Conservation (phyloP, 2,888 invertebrate genomes). For the Anoncus sp. region DNA sequence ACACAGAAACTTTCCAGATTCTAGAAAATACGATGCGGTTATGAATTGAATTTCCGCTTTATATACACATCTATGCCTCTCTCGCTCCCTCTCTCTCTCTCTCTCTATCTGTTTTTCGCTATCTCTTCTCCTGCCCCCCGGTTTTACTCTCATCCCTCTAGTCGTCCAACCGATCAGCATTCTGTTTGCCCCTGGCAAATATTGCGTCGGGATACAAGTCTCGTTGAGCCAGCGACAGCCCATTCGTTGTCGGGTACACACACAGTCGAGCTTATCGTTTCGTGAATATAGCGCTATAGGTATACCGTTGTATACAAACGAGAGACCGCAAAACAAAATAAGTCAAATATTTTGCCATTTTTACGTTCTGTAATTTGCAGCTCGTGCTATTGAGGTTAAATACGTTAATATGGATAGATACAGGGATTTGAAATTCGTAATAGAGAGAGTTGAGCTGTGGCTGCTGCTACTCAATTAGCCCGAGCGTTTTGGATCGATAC, state of each 20-base stretch:
- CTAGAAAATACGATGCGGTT: not conserved
- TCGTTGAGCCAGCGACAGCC: constrained; percentile 35
- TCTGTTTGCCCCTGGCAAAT: constrained; percentile 47
- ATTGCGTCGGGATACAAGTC: constrained; percentile 39
- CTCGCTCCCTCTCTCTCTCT: not conserved
- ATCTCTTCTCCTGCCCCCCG: not conserved
- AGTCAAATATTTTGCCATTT: not conserved
- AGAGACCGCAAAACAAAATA: constrained; percentile 2
- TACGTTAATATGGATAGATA: constrained; percentile 20
- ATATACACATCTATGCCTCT: not conserved
- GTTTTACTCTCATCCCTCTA: constrained; percentile 11
- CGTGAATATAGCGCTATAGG: too few species aligned
- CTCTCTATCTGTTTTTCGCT: not conserved
- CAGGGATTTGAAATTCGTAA: constrained; percentile 33
- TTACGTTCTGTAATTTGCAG: not conserved
- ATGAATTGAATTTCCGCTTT: constrained; percentile 1
- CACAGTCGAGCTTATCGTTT: constrained; percentile 29
- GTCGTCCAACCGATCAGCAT: constrained; percentile 21
- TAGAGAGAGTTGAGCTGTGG: constrained; percentile 4
- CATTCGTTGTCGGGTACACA: constrained; percentile 31
- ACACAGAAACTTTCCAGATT: constrained; percentile 1
- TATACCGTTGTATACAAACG: not conserved
- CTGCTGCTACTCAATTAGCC: constrained; percentile 45
- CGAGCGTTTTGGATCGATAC: constrained; percentile 36
- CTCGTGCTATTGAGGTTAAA: not conserved